Conservation (phyloP, 2,888 invertebrate genomes). For the Chloroclysta siterata region DNA sequence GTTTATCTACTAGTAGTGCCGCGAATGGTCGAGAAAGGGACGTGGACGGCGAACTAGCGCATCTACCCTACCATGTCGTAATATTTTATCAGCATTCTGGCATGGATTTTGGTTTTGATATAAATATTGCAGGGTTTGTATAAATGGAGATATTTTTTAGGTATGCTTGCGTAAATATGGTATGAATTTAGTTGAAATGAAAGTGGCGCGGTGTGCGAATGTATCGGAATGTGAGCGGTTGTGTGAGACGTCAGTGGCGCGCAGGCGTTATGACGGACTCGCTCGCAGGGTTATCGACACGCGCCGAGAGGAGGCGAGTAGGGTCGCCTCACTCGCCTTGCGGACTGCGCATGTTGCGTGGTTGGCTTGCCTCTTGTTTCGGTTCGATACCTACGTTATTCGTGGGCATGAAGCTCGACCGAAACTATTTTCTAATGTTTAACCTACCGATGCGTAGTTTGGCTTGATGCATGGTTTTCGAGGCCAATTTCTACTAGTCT, state of each 20-base stretch:
- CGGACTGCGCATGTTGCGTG: constrained; percentile 66
- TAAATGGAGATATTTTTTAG: constrained; percentile 2
- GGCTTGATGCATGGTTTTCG: constrained; percentile 2
- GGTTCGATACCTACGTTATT: constrained; percentile 69
- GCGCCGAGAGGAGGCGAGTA: constrained; percentile 54
- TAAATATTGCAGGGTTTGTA: constrained; percentile 7
- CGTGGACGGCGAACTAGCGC: no score
- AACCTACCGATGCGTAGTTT: constrained; percentile 8
- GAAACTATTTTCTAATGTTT: constrained; percentile 31
- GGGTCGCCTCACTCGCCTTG: constrained; percentile 60
- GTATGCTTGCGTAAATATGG: not conserved
- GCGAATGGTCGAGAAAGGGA: no score
- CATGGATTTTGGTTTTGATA: constrained; percentile 8
- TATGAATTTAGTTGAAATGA: constrained; percentile 37
- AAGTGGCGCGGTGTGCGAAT: constrained; percentile 65
- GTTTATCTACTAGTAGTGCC: no score
- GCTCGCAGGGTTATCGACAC: constrained; percentile 84
- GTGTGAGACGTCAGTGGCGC: constrained; percentile 68
- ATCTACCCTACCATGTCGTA: constrained; percentile 43
- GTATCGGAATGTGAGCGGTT: constrained; percentile 73
- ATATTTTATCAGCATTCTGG: constrained; percentile 21
- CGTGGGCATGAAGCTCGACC: constrained; percentile 47
- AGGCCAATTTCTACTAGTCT: not conserved
- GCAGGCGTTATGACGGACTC: constrained; percentile 73
- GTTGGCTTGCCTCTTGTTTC: constrained; percentile 60